phyloP scores from a whole-genome alignment of 53 echinoderm and acorn worm species.

The Antedon mediterranea region DNA sequence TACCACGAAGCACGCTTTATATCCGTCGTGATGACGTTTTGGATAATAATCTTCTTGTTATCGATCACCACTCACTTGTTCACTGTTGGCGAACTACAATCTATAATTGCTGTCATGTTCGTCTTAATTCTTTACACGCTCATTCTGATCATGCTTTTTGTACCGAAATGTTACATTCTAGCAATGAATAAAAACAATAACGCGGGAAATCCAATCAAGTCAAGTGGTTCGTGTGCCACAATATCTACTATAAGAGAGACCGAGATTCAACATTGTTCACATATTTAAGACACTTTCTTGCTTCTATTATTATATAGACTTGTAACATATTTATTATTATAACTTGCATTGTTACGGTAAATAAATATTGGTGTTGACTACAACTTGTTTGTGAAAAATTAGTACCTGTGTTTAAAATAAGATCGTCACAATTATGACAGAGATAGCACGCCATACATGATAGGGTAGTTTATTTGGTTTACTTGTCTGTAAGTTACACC shows the following conservation, averaged over 20 bases:
- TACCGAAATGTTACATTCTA: background rate
- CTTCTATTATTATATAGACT: no score
- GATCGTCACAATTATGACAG: no score
- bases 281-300: background rate
- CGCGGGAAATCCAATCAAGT: no score
- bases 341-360: no score
- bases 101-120: conserved; percentile 12
- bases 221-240: background rate
- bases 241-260: background rate
- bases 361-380: no score
- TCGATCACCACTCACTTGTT: conserved; percentile 58
- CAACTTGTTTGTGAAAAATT: no score
- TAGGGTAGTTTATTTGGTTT: no score
- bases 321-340: background rate
- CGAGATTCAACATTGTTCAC: background rate
- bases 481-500: no score
- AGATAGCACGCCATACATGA: no score
- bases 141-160: background rate
- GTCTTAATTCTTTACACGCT: background rate
- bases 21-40: conserved; percentile 65
- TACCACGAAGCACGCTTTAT: conserved; percentile 80
- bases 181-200: no score
- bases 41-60: conserved; percentile 65
- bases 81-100: conserved; percentile 48
- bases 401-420: no score